Evolutionary conservation across 1,140 invertebrate species (phyloP).

Genomic region (Drosophila mayri): DNA sequence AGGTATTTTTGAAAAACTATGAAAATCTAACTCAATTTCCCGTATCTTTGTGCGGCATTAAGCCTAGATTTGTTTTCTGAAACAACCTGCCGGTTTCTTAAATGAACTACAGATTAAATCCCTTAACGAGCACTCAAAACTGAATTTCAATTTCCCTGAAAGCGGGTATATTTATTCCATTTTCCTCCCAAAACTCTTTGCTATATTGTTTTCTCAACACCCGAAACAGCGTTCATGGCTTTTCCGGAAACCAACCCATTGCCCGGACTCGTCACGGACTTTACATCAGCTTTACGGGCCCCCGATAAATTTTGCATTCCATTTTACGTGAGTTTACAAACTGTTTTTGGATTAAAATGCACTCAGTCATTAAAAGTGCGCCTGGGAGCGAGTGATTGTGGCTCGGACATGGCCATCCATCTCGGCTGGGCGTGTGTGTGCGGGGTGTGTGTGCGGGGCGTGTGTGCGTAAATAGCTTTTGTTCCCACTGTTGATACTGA

Average conservation of each 20-base stretch:
- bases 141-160: not conserved
- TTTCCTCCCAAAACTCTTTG: slow-evolving; percentile 10
- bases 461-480: slow-evolving; percentile 76
- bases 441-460: slow-evolving; percentile 13
- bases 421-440: slow-evolving; percentile 15
- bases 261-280: slow-evolving; percentile 14
- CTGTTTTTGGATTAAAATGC: slow-evolving; percentile 83
- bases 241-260: not conserved
- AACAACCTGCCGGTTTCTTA: not conserved
- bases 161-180: not conserved
- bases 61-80: not conserved
- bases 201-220: slow-evolving; percentile 23
- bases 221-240: not conserved
- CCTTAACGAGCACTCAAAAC: no score
- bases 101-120: not conserved
- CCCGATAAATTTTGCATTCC: slow-evolving; percentile 56
- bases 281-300: slow-evolving; percentile 39
- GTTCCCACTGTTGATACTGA: slow-evolving; percentile 52
- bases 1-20: no score
- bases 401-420: slow-evolving; percentile 30
- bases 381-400: slow-evolving; percentile 73
- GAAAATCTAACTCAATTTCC: not conserved
- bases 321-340: slow-evolving; percentile 80
- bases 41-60: not conserved
- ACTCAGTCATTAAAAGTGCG: slow-evolving; percentile 80